Percentiles rank a stretch among this genome's conserved stretches.
These are phyloP conservation scores for zebrafish (Danio rerio) DNA, from an alignment of 2,113 vertebrate species.

Conservation along the genomic window DNA sequence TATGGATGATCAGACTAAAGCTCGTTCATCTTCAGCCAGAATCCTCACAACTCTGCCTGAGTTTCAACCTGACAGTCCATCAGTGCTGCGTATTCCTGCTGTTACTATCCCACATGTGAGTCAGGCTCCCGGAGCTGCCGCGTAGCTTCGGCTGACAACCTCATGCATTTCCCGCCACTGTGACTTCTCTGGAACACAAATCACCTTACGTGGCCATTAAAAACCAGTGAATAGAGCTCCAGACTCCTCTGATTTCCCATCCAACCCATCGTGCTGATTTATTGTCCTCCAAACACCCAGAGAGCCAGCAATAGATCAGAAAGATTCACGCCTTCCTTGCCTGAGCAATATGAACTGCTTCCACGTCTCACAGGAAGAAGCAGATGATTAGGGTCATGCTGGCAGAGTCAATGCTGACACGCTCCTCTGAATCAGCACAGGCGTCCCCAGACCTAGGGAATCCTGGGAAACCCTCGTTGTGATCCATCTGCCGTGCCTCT, in stretches of 20 bases:
- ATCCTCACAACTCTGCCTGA: slow-evolving; percentile 22
- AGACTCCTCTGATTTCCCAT: slow-evolving; percentile 53
- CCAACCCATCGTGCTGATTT: slow-evolving; percentile 57
- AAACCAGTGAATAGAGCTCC: slow-evolving; percentile 52
- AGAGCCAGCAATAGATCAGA: slow-evolving; percentile 56
- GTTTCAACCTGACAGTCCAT: slow-evolving; percentile 19
- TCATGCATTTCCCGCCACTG: slow-evolving; percentile 41
- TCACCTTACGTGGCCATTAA: slow-evolving; percentile 47
- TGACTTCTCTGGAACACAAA: slow-evolving; percentile 38
- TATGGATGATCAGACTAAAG: slow-evolving; percentile 18
- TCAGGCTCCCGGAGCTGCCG: slow-evolving; percentile 33
- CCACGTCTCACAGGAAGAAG: slow-evolving; percentile 51
- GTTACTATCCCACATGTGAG: slow-evolving; percentile 27
- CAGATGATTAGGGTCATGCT: slow-evolving; percentile 40
- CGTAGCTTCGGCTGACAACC: slow-evolving; percentile 21
- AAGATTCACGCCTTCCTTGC: slow-evolving; percentile 52
- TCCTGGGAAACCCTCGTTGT: slow-evolving; percentile 43
- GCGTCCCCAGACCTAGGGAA: slow-evolving; percentile 35
- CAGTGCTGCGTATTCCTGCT: slow-evolving; percentile 7
- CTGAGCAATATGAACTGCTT: slow-evolving; percentile 41
- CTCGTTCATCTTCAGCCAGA: neutral
- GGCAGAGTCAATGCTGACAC: slow-evolving; percentile 49
- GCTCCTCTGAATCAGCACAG: slow-evolving; percentile 34
- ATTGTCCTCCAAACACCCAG: slow-evolving; percentile 54
- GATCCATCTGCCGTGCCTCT: slow-evolving; percentile 44